These are phyloP conservation scores for Metopia argyrocephala DNA, from an alignment of 2,888 invertebrate species.

Conservation along the genomic window DNA sequence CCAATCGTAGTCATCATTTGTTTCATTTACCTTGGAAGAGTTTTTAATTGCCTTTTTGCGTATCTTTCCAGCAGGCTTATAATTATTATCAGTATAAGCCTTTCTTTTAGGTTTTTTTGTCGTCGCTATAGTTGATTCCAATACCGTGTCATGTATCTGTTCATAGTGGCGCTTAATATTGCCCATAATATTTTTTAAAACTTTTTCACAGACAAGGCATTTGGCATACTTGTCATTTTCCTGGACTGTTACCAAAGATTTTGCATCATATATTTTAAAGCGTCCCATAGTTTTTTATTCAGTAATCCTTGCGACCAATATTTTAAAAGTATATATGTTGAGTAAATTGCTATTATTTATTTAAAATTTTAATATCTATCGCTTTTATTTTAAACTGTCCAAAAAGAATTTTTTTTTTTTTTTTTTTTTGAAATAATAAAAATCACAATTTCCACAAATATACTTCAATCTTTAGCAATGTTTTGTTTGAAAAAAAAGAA, in stretches of 20 bases:
- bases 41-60: not conserved
- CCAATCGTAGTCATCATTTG: not conserved
- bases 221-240: constrained; percentile 26
- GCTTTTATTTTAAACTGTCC: too few relatives aligned
- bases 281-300: constrained; percentile 29
- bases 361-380: too few relatives aligned
- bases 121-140: not conserved
- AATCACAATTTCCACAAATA: too few relatives aligned
- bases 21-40: not conserved
- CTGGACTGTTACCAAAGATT: not conserved
- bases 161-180: constrained; percentile 52
- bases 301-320: not conserved
- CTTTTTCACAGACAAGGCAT: constrained; percentile 31
- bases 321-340: not conserved
- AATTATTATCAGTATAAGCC: not conserved
- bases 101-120: not conserved
- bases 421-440: too few relatives aligned
- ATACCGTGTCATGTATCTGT: constrained; percentile 18
- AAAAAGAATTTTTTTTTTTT: too few relatives aligned
- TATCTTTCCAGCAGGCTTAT: not conserved
- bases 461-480: not conserved
- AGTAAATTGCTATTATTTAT: too few relatives aligned
- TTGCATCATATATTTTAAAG: constrained; percentile 48
- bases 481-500: not conserved
- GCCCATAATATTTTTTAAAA: constrained; percentile 45